A percentile compares a stretch with the other conserved stretches of the same genome.
Conservation (phyloP, 2,113 vertebrate genomes). For the Pelusios castaneus region DNA sequence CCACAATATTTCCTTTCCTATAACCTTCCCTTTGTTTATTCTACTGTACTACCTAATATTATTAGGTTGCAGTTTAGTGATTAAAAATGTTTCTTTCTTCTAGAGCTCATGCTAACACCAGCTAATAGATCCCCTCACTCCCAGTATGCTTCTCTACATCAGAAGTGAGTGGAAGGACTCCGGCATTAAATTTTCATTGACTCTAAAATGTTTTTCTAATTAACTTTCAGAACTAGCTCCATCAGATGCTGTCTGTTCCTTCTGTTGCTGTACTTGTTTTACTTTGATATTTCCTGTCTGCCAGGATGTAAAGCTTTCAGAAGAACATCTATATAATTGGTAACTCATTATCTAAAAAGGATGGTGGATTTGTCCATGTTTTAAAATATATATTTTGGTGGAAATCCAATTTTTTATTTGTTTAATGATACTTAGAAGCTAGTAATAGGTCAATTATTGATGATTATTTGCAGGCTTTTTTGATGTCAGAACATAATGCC, state of each 20-base stretch:
- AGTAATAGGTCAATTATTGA: neutral
- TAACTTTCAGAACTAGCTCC: neutral
- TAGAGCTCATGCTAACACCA: neutral
- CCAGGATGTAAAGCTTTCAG: neutral
- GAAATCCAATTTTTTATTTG: neutral
- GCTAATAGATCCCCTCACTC: neutral
- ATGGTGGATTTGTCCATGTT: neutral
- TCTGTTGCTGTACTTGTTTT: neutral
- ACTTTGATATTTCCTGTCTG: neutral
- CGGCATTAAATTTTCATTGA: neutral
- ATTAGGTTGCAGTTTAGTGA: neutral
- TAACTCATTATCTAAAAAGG: neutral
- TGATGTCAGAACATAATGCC: neutral
- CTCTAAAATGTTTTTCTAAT: neutral
- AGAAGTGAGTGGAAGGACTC: neutral
- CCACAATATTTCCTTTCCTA: accelerated
- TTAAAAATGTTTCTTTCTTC: neutral
- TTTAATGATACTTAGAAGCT: neutral
- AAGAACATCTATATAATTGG: neutral
- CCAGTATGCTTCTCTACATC: neutral
- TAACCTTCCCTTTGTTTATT: neutral
- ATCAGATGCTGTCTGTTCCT: neutral
- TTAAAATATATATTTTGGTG: neutral
- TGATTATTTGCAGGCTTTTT: neutral
- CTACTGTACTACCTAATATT: neutral